Evolutionary conservation across 2,888 invertebrate genomes (phyloP).

Genomic region (Cheilosia impressa): DNA sequence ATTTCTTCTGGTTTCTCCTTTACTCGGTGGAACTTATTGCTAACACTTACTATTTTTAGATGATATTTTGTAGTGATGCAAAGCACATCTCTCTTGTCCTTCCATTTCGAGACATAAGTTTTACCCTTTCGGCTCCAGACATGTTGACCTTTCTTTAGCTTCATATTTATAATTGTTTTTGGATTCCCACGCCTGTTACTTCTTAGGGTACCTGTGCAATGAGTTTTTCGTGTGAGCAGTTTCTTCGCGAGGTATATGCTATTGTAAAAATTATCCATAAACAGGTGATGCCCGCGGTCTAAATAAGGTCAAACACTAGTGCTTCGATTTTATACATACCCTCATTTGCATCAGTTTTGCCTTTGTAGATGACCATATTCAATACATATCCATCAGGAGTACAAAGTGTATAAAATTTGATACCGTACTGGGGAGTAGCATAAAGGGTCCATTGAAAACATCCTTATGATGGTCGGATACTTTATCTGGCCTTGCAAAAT

Average conservation of each 20-base stretch:
- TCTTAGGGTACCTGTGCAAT: background rate
- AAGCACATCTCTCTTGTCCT: background rate
- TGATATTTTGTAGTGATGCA: conserved; percentile 8
- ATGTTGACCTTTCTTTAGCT: conserved; percentile 2
- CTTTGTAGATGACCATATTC: background rate
- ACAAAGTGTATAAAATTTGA: too few species aligned
- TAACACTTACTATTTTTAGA: background rate
- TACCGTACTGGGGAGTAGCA: background rate
- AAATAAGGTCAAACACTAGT: too few species aligned
- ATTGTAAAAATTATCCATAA: background rate
- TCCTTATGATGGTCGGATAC: background rate
- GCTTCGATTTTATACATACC: too few species aligned
- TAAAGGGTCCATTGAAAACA: background rate
- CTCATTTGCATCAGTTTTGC: background rate
- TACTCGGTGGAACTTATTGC: too few species aligned
- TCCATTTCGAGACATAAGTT: conserved; percentile 19
- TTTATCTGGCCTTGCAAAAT: background rate
- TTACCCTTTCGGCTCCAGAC: background rate
- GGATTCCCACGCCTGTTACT: background rate
- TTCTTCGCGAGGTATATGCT: background rate
- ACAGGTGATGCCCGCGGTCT: background rate
- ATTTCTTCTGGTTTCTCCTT: too few species aligned
- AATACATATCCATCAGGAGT: background rate
- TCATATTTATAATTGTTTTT: background rate
- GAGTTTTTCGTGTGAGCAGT: background rate